A percentile compares a stretch with the other conserved stretches of the same genome.
phyloP scores from a whole-genome alignment of 2,113 vertebrate genomes.

The Daubentonia madagascariensis region DNA sequence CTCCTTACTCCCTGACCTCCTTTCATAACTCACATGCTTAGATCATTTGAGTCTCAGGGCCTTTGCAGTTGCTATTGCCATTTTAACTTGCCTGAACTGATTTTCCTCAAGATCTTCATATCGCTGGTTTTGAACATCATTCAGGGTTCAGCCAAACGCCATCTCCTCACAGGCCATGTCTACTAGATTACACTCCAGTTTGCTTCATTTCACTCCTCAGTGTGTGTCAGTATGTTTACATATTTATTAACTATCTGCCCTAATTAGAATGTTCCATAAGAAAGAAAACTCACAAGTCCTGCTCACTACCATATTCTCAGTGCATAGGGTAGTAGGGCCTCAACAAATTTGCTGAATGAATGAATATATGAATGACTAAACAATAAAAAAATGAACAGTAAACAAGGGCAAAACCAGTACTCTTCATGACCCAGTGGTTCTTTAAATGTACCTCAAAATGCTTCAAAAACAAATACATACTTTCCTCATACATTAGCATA shows the following conservation, averaged over 20 bases:
- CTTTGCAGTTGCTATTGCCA: neutral
- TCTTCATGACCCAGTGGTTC: neutral
- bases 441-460: slow-evolving; percentile 32
- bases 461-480: slow-evolving; percentile 10
- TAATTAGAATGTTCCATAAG: neutral
- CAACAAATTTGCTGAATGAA: slow-evolving; percentile 29
- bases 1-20: neutral
- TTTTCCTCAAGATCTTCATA: neutral
- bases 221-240: neutral
- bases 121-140: neutral
- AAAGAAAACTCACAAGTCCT: neutral
- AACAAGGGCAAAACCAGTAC: neutral
- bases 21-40: neutral
- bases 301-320: neutral
- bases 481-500: neutral
- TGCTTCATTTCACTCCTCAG: slow-evolving; percentile 5
- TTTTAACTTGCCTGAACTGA: neutral
- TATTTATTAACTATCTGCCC: neutral
- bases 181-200: neutral
- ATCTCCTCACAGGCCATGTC: neutral
- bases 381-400: neutral
- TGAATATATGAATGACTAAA: neutral
- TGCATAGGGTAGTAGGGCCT: neutral
- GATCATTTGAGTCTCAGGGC: neutral
- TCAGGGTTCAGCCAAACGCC: neutral